Conservation (phyloP, 2,797 vertebrate genomes). For the Halcyon badia region DNA sequence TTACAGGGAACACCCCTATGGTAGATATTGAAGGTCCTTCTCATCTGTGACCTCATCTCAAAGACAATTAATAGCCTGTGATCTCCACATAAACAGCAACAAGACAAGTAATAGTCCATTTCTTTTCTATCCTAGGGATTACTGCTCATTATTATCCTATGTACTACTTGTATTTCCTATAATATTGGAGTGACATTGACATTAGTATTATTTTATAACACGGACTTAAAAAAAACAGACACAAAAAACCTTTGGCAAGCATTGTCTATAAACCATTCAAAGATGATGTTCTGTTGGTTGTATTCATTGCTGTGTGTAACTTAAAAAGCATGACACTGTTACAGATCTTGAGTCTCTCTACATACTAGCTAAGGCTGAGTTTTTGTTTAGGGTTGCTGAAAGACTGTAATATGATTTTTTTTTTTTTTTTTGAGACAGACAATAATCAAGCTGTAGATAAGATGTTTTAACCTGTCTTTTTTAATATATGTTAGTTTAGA, state of each 20-base stretch:
- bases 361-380: constrained; percentile 81
- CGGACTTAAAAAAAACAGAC: constrained; percentile 78
- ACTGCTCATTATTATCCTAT: constrained; percentile 81
- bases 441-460: constrained; percentile 87
- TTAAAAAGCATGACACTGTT: constrained; percentile 86
- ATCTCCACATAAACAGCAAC: constrained; percentile 87
- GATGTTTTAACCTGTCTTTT: constrained; percentile 89
- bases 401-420: constrained; percentile 81
- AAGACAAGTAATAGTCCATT: constrained; percentile 90
- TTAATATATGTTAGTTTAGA: constrained; percentile 89
- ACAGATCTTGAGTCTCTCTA: constrained; percentile 83
- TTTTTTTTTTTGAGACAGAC: constrained; percentile 72
- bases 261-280: constrained; percentile 81
- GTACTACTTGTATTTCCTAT: constrained; percentile 83
- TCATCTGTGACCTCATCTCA: constrained; percentile 88
- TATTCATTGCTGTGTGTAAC: constrained; percentile 87
- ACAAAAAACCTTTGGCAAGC: constrained; percentile 72
- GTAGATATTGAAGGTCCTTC: constrained; percentile 99
- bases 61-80: constrained; percentile 87
- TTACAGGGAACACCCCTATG: constrained; percentile 99
- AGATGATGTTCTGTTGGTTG: constrained; percentile 86
- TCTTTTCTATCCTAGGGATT: constrained; percentile 84
- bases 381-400: constrained; percentile 86
- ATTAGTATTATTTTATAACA: constrained; percentile 83
- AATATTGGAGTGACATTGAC: constrained; percentile 79